A percentile compares a stretch with the other conserved stretches of the same genome.
phyloP scores from a whole-genome alignment of 2,797 vertebrate species.

The Intellagama lesueurii region DNA sequence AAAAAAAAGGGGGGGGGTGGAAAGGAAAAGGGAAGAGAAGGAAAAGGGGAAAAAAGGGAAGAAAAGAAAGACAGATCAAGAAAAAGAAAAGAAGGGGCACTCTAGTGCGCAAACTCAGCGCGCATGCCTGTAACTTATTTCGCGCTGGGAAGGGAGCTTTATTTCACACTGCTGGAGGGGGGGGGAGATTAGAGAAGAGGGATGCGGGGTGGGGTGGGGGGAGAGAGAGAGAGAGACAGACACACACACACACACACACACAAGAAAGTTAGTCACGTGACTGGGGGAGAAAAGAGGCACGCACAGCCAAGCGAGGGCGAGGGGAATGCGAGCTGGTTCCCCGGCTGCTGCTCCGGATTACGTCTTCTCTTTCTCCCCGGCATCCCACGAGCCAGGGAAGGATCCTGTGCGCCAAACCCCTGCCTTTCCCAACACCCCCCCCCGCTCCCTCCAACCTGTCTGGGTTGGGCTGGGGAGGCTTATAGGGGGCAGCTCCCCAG shows the following conservation, averaged over 20 bases:
- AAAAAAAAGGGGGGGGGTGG: too few species aligned
- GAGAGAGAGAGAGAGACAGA: neutral
- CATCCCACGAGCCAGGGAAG: too few species aligned
- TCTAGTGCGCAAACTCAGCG: constrained; percentile 57
- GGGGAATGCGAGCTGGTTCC: neutral
- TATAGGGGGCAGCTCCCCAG: constrained; percentile 29
- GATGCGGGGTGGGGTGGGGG: neutral
- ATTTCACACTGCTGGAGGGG: constrained; percentile 49
- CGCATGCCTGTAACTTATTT: constrained; percentile 61
- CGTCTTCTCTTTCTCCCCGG: constrained; percentile 22
- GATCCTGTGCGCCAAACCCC: too few species aligned
- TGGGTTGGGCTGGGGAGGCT: too few species aligned
- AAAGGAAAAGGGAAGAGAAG: too few species aligned
- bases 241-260: too few species aligned
- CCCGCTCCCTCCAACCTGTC: too few species aligned
- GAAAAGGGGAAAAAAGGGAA: neutral
- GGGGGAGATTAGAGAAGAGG: constrained; percentile 33
- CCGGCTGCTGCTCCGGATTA: neutral
- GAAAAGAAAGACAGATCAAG: too few species aligned
- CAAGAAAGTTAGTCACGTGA: constrained; percentile 46
- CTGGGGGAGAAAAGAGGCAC: neutral
- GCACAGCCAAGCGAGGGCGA: neutral
- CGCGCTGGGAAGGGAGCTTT: constrained; percentile 48
- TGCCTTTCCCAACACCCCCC: too few species aligned
- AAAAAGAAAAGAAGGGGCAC: neutral